Conservation (phyloP, 2,888 invertebrate genomes). For the Alviniconcha strummeri region DNA sequence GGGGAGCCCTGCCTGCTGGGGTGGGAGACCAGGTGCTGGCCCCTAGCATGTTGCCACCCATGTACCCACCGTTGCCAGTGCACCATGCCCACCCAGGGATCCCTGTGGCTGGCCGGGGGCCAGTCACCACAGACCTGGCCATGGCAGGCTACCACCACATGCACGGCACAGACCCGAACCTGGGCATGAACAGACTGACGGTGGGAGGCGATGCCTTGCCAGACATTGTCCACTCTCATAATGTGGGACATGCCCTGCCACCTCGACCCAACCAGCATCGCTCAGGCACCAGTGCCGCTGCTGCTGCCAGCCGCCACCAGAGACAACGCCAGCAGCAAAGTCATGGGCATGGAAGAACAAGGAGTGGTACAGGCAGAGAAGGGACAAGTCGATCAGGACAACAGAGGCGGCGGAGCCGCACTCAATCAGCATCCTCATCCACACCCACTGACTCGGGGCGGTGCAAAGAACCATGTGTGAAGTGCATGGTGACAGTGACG, state of each 20-base stretch:
- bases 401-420: conserved; percentile 42
- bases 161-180: conserved; percentile 51
- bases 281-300: conserved; percentile 45
- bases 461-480: conserved; percentile 65
- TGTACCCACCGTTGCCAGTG: conserved; percentile 16
- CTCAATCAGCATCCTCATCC: conserved; percentile 49
- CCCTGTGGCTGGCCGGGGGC: conserved; percentile 18
- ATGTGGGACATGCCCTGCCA: conserved; percentile 51
- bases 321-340: conserved; percentile 35
- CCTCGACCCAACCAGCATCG: conserved; percentile 51
- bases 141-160: conserved; percentile 43
- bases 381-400: background rate
- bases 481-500: conserved; percentile 65
- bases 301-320: conserved; percentile 35
- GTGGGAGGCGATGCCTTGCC: conserved; percentile 57
- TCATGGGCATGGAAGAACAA: conserved; percentile 32
- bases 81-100: conserved; percentile 14
- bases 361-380: background rate
- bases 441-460: conserved; percentile 45
- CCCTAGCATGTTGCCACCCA: conserved; percentile 19
- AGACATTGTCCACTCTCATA: conserved; percentile 66
- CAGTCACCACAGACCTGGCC: conserved; percentile 8
- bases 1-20: conserved; percentile 9
- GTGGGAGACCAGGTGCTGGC: conserved; percentile 20
- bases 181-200: conserved; percentile 44